Base-by-base conservation (phyloP, 2,113 vertebrate species). In the Sebastes schlegelii region DNA sequence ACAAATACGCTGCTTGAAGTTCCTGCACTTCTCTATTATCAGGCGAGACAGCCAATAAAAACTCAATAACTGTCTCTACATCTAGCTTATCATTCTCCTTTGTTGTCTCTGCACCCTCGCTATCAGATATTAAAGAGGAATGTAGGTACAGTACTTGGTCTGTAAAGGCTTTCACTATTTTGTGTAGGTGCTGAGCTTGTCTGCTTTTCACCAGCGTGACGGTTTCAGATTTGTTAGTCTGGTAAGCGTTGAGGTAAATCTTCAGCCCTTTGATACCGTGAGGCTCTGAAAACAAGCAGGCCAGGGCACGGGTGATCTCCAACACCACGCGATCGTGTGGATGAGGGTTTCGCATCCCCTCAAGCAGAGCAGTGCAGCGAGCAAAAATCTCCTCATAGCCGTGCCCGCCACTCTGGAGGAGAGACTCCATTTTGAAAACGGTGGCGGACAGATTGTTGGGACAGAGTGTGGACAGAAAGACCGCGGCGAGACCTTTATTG, bases 391-490 rank as follows among this genome's bases (percentile, higher is more conserved):
- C 96, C 72, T 92, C 84, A 0, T 86, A 95, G 57, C 92, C 82
- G 42, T 77, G 85, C 0, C 95, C 95, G 0, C 21, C 93, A 12
- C 86, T 90, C 45, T 96, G 93, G 82, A 97, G 90, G 2, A 95
- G 78, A 23, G 94, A 93, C 13, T 97, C 96, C 96, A 99, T 95
- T 81, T 95, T 92, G 74, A 95, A 96, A 40, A 97, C 83, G 0
- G 94, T 95, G 1, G 97, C 94, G 0, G 91, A 92, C 10, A 96
- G 77, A 49, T 97, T 98, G 88, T 94, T 88, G 0, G 97, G 98
- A 74, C 91, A 91, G 4, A 99, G 89, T 0, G 95, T 91, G 19
- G 96, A 97, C 43, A 99, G 96, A 79, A 99, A 97, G 64, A 96
- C 61, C 0, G 96, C 96, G 1, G 95, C 96, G 48, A 95, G 93